phyloP scores from a whole-genome alignment of 2,113 vertebrate genomes.

The Rana temporaria region DNA sequence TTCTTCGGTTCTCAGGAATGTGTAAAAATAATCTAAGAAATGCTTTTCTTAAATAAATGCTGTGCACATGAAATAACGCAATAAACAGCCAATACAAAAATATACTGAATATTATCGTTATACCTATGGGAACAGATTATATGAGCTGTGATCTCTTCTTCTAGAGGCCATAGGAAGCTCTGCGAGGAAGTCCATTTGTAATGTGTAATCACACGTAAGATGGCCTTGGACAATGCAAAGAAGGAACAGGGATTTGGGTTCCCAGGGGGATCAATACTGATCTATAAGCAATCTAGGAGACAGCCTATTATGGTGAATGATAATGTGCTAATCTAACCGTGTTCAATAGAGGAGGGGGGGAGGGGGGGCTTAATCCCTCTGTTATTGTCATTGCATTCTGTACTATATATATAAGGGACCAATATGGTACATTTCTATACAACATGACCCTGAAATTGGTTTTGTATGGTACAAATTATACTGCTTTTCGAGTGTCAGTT shows the following conservation, averaged over 20 bases:
- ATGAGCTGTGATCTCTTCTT: too few species aligned
- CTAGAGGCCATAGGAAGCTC: background rate
- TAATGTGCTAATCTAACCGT: slow-evolving; percentile 1
- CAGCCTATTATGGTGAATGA: slow-evolving; percentile 28
- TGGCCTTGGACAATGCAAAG: background rate
- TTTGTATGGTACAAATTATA: too few species aligned
- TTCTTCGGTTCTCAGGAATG: too few species aligned
- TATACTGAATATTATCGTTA: background rate
- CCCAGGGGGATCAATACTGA: slow-evolving; percentile 17
- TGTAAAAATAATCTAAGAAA: background rate
- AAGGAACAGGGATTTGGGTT: background rate
- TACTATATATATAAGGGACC: too few species aligned
- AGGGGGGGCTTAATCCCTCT: too few species aligned
- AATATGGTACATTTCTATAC: too few species aligned
- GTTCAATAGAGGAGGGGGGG: too few species aligned
- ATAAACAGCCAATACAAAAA: background rate
- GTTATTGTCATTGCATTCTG: too few species aligned
- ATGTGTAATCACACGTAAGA: background rate
- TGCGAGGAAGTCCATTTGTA: background rate
- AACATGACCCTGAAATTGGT: too few species aligned
- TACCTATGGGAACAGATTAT: background rate
- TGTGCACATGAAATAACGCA: background rate
- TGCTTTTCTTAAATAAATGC: background rate
- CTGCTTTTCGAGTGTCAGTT: too few species aligned
- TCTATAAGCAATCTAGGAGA: slow-evolving; percentile 21